A percentile compares a stretch with the other conserved stretches of the same genome.
Conservation (phyloP, 2,888 invertebrate species). For the Mimumesa dahlbomi region DNA sequence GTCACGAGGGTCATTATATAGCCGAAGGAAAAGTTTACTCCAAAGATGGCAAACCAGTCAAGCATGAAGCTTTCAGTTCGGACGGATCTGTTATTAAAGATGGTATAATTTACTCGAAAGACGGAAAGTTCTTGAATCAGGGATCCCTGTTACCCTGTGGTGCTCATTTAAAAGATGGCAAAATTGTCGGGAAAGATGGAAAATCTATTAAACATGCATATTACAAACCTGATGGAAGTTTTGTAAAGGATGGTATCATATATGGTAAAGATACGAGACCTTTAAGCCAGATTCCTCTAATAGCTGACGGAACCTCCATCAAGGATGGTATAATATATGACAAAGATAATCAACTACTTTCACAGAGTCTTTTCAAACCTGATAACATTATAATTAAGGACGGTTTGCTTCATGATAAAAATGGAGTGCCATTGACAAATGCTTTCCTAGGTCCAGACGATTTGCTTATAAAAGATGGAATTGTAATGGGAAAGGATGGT, state of each 20-base stretch:
- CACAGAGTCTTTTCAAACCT: constrained; percentile 75
- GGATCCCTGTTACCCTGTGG: constrained; percentile 76
- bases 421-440: constrained; percentile 65
- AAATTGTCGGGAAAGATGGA: constrained; percentile 75
- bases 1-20: constrained; percentile 72
- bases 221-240: constrained; percentile 76
- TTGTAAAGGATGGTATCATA: constrained; percentile 75
- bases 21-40: constrained; percentile 74
- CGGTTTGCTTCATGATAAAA: constrained; percentile 68
- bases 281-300: constrained; percentile 74
- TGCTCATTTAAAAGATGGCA: constrained; percentile 75
- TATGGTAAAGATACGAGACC: constrained; percentile 71
- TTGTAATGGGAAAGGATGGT: constrained; percentile 71
- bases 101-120: constrained; percentile 73
- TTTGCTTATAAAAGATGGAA: constrained; percentile 71
- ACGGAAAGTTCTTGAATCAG: constrained; percentile 74
- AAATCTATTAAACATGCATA: constrained; percentile 74
- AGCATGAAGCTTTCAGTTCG: constrained; percentile 74
- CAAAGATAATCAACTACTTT: constrained; percentile 66
- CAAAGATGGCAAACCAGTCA: constrained; percentile 75
- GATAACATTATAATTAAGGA: constrained; percentile 71
- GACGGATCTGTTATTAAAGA: constrained; percentile 76
- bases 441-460: constrained; percentile 72
- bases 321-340: constrained; percentile 73
- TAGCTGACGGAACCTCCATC: constrained; percentile 72